Evolutionary conservation across 2,797 vertebrate genomes (phyloP).

Genomic region (Corythornis leucogaster): DNA sequence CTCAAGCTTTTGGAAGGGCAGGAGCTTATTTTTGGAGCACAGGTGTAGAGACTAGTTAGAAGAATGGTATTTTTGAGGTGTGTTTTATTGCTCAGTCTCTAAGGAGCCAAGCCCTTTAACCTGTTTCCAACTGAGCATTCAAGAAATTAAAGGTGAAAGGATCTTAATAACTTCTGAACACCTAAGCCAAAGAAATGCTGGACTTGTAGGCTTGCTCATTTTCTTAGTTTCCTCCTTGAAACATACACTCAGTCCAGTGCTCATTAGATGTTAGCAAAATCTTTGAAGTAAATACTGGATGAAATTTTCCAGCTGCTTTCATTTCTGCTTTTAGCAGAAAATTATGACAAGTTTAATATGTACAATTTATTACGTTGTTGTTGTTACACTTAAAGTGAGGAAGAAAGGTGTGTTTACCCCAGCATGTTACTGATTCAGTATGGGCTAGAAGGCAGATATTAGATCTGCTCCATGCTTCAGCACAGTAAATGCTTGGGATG

Average conservation of each 20-base stretch:
- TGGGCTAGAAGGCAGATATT: not conserved
- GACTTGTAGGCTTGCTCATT: not conserved
- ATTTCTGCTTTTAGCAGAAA: not conserved
- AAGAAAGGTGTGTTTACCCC: not conserved
- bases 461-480: not conserved
- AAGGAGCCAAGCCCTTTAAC: not conserved
- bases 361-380: no score
- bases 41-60: not conserved
- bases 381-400: not conserved
- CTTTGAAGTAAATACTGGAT: not conserved
- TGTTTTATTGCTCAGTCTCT: not conserved
- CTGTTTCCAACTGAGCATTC: not conserved
- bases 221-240: not conserved
- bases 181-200: not conserved
- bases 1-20: not conserved
- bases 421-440: not conserved
- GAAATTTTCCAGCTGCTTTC: not conserved
- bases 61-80: not conserved
- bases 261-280: not conserved
- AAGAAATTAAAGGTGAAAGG: not conserved
- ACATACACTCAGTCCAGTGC: not conserved
- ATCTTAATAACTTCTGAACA: not conserved
- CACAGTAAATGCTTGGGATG: not conserved
- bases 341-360: not conserved
- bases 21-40: not conserved